These are phyloP conservation scores for Loxodonta africana DNA, from an alignment of 2,113 vertebrate genomes.

Conservation along the genomic window DNA sequence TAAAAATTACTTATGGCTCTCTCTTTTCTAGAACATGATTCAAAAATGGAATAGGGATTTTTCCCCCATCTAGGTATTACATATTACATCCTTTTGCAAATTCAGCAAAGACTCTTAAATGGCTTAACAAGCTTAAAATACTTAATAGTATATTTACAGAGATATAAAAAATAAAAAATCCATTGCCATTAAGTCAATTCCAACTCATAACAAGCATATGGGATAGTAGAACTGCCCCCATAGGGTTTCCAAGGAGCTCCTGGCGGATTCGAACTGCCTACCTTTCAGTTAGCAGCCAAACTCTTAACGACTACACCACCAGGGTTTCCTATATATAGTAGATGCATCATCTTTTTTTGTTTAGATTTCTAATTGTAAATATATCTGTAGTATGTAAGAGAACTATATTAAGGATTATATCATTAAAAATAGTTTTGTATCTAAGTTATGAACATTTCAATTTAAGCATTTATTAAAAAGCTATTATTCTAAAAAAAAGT, in stretches of 20 bases:
- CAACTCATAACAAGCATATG: too few relatives aligned
- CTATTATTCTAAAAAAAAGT: constrained; percentile 17
- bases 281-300: too few relatives aligned
- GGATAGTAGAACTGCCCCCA: too few relatives aligned
- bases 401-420: not conserved
- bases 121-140: not conserved
- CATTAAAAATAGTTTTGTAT: not conserved
- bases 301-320: too few relatives aligned
- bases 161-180: not conserved
- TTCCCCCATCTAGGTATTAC: not conserved
- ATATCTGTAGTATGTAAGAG: not conserved
- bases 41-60: not conserved
- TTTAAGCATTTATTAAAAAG: constrained; percentile 65
- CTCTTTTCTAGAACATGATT: not conserved
- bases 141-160: not conserved
- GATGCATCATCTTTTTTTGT: not conserved
- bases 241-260: too few relatives aligned
- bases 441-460: constrained; percentile 5
- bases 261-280: too few relatives aligned
- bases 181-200: too few relatives aligned
- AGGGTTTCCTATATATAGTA: too few relatives aligned
- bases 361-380: constrained; percentile 22
- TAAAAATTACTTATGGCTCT: not conserved
- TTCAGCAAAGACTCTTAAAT: not conserved
- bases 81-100: not conserved